Evolutionary conservation across 2,113 vertebrate genomes (phyloP).

Genomic region (Cyphomyrus plagiostoma): DNA sequence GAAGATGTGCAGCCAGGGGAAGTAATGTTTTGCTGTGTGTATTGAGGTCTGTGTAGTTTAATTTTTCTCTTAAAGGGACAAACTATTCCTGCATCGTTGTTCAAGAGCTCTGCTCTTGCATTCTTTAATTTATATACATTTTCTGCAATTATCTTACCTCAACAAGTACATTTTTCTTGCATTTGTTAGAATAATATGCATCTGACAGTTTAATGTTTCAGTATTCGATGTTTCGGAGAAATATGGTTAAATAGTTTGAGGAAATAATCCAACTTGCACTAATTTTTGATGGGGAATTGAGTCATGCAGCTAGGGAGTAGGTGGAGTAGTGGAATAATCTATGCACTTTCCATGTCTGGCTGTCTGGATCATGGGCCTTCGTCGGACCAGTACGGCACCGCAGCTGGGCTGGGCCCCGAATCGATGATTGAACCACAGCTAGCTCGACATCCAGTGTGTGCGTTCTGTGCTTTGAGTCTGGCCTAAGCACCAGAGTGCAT

Average conservation of each 20-base stretch:
- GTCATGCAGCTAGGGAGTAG: conserved; percentile 70
- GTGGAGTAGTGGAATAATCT: conserved; percentile 57
- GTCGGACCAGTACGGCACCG: neutral
- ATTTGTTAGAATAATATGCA: neutral
- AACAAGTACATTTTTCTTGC: neutral
- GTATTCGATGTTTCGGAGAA: neutral
- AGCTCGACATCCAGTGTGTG: neutral
- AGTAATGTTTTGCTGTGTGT: neutral
- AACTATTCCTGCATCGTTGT: neutral
- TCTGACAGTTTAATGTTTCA: conserved; percentile 7
- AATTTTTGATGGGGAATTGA: conserved; percentile 54
- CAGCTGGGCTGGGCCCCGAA: conserved; percentile 2
- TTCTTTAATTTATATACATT: neutral
- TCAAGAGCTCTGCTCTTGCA: neutral
- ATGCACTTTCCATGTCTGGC: conserved; percentile 48
- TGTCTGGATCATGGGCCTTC: conserved; percentile 47
- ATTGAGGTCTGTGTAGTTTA: neutral
- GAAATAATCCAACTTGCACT: conserved; percentile 45
- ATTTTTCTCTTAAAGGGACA: neutral
- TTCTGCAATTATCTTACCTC: neutral
- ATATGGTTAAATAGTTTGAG: conserved; percentile 12
- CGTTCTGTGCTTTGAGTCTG: neutral
- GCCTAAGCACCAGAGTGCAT: neutral
- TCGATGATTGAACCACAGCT: neutral
- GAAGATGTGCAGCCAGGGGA: neutral